These are phyloP conservation scores for Nanorana parkeri DNA, from an alignment of 2,113 vertebrate species.

Conservation along the genomic window DNA sequence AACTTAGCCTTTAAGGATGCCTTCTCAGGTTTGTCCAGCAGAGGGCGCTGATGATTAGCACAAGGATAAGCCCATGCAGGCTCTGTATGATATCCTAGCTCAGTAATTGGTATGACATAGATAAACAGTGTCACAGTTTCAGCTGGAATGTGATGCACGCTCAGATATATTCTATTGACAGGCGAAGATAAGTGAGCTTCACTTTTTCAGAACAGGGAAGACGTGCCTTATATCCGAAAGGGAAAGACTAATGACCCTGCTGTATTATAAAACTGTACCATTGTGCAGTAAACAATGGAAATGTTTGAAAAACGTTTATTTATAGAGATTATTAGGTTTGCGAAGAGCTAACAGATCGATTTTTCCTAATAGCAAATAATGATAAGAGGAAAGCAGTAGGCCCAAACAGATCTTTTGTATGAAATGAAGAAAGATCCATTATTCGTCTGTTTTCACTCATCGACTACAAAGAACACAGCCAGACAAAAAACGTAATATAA, in stretches of 20 bases:
- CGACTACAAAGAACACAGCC: too few relatives aligned
- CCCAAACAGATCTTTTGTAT: too few relatives aligned
- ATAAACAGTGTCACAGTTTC: background rate
- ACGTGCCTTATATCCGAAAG: background rate
- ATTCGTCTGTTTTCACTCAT: too few relatives aligned
- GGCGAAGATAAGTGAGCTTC: background rate
- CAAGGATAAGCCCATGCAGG: background rate
- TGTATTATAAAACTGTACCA: background rate
- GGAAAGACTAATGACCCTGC: background rate
- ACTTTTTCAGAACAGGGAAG: background rate
- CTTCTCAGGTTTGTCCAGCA: background rate
- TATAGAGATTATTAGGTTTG: too few relatives aligned
- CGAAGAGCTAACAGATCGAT: too few relatives aligned
- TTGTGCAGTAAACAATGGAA: background rate
- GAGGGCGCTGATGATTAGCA: constrained; percentile 7
- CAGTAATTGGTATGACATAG: background rate
- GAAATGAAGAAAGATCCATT: too few relatives aligned
- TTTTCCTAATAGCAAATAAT: too few relatives aligned
- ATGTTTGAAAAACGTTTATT: background rate
- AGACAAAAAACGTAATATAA: too few relatives aligned
- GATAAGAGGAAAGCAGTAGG: too few relatives aligned
- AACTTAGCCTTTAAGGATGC: too few relatives aligned
- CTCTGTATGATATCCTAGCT: background rate
- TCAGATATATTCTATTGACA: background rate
- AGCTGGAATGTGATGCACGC: background rate